Percentiles rank a stretch among this genome's conserved stretches.
These are phyloP conservation scores for Hydrolagus colliei DNA, from an alignment of 2,797 vertebrate genomes.

Conservation along the genomic window DNA sequence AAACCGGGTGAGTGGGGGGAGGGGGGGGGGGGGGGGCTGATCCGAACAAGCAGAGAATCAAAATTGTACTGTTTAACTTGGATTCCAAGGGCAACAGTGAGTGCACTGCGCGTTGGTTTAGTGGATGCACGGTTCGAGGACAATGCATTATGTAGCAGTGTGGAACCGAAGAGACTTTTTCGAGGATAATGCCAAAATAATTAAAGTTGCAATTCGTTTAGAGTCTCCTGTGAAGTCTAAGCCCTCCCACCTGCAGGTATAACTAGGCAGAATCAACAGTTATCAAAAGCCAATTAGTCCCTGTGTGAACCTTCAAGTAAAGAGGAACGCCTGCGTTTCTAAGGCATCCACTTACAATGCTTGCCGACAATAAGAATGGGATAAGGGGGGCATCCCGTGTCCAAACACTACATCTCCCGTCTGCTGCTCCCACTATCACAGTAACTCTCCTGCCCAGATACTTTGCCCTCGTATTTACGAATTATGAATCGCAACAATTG, in stretches of 20 bases:
- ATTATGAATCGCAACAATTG: background rate
- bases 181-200: constrained; percentile 34
- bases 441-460: background rate
- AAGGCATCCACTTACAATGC: constrained; percentile 35
- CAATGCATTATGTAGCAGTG: constrained; percentile 9
- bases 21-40: background rate
- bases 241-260: constrained; percentile 39
- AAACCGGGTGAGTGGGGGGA: background rate
- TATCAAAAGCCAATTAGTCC: constrained; percentile 41
- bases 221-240: constrained; percentile 32
- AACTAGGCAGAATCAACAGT: constrained; percentile 37
- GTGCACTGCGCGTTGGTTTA: background rate
- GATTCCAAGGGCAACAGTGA: background rate
- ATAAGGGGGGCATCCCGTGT: constrained; percentile 24
- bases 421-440: background rate
- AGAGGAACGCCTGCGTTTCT: constrained; percentile 36
- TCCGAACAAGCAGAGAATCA: background rate
- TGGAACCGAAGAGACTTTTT: constrained; percentile 11
- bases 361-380: background rate
- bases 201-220: constrained; percentile 39
- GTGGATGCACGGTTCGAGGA: background rate
- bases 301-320: constrained; percentile 34
- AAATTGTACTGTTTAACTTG: background rate
- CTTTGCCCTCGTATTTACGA: background rate
- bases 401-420: constrained; percentile 34